Evolutionary conservation across 2,888 invertebrate genomes (phyloP).

Genomic region (Tenthredo livida): DNA sequence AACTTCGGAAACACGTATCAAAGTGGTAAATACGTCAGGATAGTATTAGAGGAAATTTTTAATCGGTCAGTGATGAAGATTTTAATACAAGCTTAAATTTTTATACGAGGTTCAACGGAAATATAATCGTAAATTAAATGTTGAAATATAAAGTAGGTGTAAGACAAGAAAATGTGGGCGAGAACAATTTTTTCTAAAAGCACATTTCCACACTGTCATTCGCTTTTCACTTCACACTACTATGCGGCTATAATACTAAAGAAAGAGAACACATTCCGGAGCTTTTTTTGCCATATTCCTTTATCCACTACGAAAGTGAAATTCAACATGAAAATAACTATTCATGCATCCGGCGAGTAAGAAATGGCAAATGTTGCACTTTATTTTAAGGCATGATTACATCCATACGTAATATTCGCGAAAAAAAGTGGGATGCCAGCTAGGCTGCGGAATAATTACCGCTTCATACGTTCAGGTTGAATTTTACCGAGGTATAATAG

Average conservation of each 20-base stretch:
- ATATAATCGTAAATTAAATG: not conserved
- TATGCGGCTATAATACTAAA: not conserved
- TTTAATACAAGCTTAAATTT: not conserved
- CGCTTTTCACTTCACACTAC: not conserved
- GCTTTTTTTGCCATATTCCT: not conserved
- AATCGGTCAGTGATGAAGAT: not conserved
- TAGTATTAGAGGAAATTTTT: not conserved
- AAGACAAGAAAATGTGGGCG: slow-evolving; percentile 11
- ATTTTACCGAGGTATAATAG: not conserved
- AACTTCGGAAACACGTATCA: not conserved
- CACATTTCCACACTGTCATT: slow-evolving; percentile 35
- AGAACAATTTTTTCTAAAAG: slow-evolving; percentile 11
- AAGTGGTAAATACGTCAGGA: not conserved
- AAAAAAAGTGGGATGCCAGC: not conserved
- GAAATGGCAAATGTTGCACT: not conserved
- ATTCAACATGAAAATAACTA: not conserved
- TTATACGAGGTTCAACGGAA: not conserved
- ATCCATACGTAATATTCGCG: not conserved
- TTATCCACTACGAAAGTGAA: not conserved
- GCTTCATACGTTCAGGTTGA: slow-evolving; percentile 5
- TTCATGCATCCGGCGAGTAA: not conserved
- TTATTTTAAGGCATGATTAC: not conserved
- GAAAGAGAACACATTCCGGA: not conserved
- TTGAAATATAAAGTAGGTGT: not conserved
- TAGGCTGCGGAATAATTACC: not conserved